These are phyloP conservation scores for Maylandia zebra DNA, from an alignment of 2,113 vertebrate species.

Conservation along the genomic window DNA sequence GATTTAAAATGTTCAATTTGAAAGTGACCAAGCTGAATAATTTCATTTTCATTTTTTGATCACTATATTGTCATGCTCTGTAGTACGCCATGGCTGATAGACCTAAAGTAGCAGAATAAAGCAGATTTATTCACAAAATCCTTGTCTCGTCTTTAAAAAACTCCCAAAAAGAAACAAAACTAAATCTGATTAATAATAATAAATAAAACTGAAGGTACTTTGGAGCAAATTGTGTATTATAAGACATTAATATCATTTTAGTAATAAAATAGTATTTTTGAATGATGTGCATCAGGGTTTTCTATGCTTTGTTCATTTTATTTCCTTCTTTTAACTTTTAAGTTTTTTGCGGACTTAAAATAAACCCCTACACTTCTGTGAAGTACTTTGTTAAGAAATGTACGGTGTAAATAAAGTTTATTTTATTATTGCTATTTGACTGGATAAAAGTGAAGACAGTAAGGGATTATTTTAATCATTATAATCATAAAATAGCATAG, in stretches of 20 bases:
- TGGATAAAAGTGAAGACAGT: neutral
- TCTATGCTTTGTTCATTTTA: neutral
- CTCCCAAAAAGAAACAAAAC: neutral
- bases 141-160: neutral
- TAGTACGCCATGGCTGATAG: accelerated
- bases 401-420: neutral
- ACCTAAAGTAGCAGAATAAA: neutral
- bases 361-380: neutral
- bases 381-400: neutral
- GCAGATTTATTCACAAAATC: neutral
- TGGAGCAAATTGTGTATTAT: neutral
- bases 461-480: neutral
- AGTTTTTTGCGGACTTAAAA: neutral
- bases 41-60: accelerated
- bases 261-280: neutral
- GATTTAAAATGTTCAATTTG: neutral
- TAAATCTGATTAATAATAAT: neutral
- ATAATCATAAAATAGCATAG: accelerated
- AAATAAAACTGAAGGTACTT: neutral
- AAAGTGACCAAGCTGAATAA: neutral
- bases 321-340: neutral
- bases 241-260: neutral
- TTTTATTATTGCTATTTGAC: neutral
- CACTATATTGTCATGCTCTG: accelerated
- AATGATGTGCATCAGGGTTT: neutral